Evolutionary conservation across 37 sponge, comb jelly and placozoan genomes (phyloP).

Genomic region (Theonella swinhoei): DNA sequence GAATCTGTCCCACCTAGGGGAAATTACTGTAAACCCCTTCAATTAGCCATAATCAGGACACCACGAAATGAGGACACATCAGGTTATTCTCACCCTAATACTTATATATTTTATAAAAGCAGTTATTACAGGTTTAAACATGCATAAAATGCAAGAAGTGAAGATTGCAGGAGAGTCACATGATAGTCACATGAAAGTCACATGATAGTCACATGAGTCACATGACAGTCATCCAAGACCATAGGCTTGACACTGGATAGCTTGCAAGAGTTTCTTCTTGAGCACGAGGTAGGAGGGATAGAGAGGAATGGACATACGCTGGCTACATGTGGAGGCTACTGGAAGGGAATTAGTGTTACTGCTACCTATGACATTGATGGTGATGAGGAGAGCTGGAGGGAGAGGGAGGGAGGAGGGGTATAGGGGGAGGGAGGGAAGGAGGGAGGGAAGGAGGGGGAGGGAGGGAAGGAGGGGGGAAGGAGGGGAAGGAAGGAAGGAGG

Average conservation of each 20-base stretch:
- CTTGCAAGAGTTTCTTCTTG: slow-evolving; percentile 81
- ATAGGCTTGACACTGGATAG: slow-evolving; percentile 90
- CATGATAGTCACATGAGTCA: too few relatives aligned
- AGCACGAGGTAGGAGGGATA: slow-evolving; percentile 83
- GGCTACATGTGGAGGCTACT: slow-evolving; percentile 92
- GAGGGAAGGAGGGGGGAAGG: not conserved
- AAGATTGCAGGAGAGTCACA: not conserved
- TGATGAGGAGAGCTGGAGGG: slow-evolving; percentile 47
- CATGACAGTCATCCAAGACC: slow-evolving; percentile 72
- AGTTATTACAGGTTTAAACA: not conserved
- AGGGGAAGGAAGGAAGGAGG: not conserved
- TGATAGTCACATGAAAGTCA: not conserved
- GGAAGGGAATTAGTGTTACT: slow-evolving; percentile 76
- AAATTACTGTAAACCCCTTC: too few relatives aligned
- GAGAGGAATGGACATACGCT: slow-evolving; percentile 86
- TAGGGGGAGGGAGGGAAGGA: slow-evolving; percentile 18
- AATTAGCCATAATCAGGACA: too few relatives aligned
- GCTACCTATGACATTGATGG: slow-evolving; percentile 69
- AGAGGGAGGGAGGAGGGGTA: not conserved
- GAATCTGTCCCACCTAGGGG: too few relatives aligned
- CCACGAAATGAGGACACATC: too few relatives aligned
- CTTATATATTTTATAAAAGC: not conserved
- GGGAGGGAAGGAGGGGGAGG: not conserved
- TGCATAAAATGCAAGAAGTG: not conserved
- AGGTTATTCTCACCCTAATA: too few relatives aligned